Conservation (phyloP, 1,140 invertebrate species). For the Bacillus rossius region DNA sequence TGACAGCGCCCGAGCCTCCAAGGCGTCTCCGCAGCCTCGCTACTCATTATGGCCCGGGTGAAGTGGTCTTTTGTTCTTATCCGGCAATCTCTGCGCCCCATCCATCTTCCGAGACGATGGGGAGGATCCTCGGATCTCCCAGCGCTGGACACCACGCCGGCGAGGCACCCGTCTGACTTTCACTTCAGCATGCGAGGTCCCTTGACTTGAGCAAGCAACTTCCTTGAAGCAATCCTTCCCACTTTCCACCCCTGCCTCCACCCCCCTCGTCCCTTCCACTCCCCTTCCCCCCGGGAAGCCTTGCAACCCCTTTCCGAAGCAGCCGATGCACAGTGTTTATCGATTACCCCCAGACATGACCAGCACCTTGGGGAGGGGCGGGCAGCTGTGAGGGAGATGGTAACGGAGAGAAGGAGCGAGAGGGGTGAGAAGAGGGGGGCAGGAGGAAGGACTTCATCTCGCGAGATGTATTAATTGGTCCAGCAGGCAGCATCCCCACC, state of each 20-base stretch:
- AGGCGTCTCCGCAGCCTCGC: too few species aligned
- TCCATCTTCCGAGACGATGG: too few species aligned
- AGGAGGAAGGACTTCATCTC: constrained; percentile 21
- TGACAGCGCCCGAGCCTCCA: too few species aligned
- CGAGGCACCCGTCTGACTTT: too few species aligned
- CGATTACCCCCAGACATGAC: constrained; percentile 24
- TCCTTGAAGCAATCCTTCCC: constrained; percentile 6
- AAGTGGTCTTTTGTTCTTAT: too few species aligned
- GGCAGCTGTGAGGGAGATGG: not conserved
- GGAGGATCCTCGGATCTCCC: too few species aligned
- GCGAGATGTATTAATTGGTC: constrained; percentile 30
- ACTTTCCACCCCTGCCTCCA: not conserved
- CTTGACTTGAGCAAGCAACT: constrained; percentile 10
- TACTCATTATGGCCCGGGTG: too few species aligned
- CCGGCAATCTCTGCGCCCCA: too few species aligned
- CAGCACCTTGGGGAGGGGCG: constrained; percentile 23
- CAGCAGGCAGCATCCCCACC: constrained; percentile 11
- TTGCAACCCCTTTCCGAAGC: not conserved
- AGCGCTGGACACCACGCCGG: too few species aligned
- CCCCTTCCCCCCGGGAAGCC: not conserved
- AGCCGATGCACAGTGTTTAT: constrained; percentile 22
- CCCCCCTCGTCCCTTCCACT: not conserved
- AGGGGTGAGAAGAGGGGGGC: constrained; percentile 8
- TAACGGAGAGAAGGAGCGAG: not conserved
- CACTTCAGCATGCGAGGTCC: not conserved